Evolutionary conservation across 2,797 vertebrate genomes (phyloP).

Genomic region (Brachyalestes nurse): DNA sequence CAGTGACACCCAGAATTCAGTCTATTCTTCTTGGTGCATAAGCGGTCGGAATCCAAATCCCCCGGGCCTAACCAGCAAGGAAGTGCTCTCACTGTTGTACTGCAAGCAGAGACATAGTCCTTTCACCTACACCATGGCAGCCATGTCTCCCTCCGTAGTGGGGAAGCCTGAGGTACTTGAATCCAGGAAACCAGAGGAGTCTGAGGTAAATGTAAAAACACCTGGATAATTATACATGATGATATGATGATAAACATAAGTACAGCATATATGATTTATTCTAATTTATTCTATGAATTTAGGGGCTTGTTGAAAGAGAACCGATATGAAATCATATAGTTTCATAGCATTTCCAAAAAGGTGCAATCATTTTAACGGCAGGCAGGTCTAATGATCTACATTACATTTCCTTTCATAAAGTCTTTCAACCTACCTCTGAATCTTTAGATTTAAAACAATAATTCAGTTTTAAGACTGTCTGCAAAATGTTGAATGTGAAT

Average conservation of each 20-base stretch:
- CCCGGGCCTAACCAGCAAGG: constrained; percentile 91
- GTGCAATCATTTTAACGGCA: background rate
- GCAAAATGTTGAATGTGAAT: constrained; percentile 69
- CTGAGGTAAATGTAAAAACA: constrained; percentile 83
- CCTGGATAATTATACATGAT: constrained; percentile 11
- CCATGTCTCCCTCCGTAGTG: constrained; percentile 77
- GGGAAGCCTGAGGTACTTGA: constrained; percentile 82
- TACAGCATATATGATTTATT: background rate
- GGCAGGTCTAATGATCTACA: background rate
- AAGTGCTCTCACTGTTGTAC: constrained; percentile 89
- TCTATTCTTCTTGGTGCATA: constrained; percentile 93
- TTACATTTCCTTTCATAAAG: background rate
- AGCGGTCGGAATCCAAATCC: constrained; percentile 93
- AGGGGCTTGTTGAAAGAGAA: constrained; percentile 24
- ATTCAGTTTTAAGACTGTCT: constrained; percentile 35
- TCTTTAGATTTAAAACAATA: constrained; percentile 18
- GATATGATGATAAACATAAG: background rate
- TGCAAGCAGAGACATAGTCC: constrained; percentile 93
- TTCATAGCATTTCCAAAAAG: background rate
- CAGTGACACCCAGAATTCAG: constrained; percentile 86
- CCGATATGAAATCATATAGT: background rate
- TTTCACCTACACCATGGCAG: constrained; percentile 91
- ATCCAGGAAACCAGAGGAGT: constrained; percentile 81
- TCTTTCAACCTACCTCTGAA: constrained; percentile 19
- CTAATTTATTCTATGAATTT: background rate